These are phyloP conservation scores for Platycheirus rosarum DNA, from an alignment of 2,888 invertebrate species.

Conservation along the genomic window DNA sequence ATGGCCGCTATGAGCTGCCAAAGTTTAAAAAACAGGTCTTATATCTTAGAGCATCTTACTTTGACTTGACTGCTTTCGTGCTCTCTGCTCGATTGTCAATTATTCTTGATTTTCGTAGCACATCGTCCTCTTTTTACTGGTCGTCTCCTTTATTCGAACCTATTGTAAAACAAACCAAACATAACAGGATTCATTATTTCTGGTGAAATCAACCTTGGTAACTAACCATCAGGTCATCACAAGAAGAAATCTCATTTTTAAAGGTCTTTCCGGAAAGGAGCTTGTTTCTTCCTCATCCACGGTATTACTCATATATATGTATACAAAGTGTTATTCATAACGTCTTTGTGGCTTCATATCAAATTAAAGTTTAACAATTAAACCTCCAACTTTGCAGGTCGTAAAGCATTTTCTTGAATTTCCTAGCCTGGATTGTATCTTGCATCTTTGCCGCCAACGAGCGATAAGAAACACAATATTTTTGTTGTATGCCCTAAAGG, in stretches of 20 bases:
- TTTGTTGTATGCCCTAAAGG: slow-evolving; percentile 4
- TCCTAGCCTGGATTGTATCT: slow-evolving; percentile 39
- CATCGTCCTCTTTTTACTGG: too few relatives aligned
- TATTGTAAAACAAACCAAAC: too few relatives aligned
- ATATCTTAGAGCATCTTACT: too few relatives aligned
- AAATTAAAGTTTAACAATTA: slow-evolving; percentile 76
- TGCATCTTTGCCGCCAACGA: slow-evolving; percentile 12
- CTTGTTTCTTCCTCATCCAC: not conserved
- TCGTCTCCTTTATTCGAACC: too few relatives aligned
- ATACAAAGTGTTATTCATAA: slow-evolving; percentile 45
- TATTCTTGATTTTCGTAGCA: too few relatives aligned
- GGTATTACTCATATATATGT: not conserved
- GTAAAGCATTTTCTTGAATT: slow-evolving; percentile 69
- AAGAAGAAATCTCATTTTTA: slow-evolving; percentile 21
- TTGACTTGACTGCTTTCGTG: too few relatives aligned
- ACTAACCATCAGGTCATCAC: slow-evolving; percentile 37
- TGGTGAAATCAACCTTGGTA: slow-evolving; percentile 13
- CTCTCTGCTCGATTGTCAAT: too few relatives aligned
- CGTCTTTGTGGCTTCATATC: slow-evolving; percentile 65
- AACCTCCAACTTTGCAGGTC: slow-evolving; percentile 75
- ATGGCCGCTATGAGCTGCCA: too few relatives aligned
- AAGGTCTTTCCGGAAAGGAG: slow-evolving; percentile 8
- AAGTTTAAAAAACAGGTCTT: too few relatives aligned
- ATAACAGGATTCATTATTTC: too few relatives aligned
- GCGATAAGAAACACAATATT: slow-evolving; percentile 45